Percentiles rank a stretch among this genome's conserved stretches.
These are phyloP conservation scores for Epirrita christyi DNA, from an alignment of 2,888 invertebrate species.

Conservation along the genomic window DNA sequence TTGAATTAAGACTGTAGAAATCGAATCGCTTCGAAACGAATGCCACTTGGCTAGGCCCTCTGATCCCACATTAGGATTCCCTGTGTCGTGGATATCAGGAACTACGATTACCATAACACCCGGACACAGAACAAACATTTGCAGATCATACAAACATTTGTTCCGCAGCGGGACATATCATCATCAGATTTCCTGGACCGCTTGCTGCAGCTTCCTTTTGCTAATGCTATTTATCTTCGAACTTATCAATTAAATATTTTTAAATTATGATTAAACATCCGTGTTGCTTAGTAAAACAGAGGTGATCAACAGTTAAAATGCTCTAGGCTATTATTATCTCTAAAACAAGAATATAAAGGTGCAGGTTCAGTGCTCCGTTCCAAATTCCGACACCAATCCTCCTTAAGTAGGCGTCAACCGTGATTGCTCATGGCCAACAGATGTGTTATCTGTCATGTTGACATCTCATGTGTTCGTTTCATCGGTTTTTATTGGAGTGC, in stretches of 20 bases:
- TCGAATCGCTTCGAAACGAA: no score
- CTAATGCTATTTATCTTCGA: neutral
- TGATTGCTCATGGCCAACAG: constrained; percentile 26
- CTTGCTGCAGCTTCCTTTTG: neutral
- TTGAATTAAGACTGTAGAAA: no score
- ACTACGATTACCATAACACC: no score
- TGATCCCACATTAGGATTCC: no score
- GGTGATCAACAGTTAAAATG: neutral
- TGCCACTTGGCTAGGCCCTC: no score
- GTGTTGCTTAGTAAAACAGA: neutral
- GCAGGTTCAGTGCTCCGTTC: constrained; percentile 36
- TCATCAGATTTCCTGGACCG: neutral
- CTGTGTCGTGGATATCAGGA: no score
- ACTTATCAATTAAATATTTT: neutral
- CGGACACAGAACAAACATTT: no score
- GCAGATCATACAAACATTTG: no score
- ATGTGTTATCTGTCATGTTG: constrained; percentile 34
- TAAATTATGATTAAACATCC: neutral
- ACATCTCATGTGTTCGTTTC: constrained; percentile 27
- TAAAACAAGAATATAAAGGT: neutral
- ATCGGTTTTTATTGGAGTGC: constrained; percentile 3
- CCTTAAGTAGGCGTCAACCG: constrained; percentile 28
- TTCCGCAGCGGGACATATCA: no score
- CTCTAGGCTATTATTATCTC: neutral
- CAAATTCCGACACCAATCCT: constrained; percentile 35